phyloP scores from a whole-genome alignment of 1,140 invertebrate genomes.

The Sycobia sp. region DNA sequence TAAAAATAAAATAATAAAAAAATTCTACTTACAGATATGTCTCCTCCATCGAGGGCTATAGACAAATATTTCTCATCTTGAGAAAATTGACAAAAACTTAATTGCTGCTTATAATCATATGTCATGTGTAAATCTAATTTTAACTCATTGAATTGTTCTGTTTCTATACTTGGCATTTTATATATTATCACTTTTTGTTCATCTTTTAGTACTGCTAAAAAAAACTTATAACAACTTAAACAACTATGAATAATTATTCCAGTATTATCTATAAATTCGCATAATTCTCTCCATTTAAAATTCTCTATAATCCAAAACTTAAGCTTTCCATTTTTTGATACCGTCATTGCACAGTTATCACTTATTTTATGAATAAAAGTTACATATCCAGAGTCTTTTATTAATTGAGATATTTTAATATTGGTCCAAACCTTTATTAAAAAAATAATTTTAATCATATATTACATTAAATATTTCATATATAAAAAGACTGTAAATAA shows the following conservation, averaged over 20 bases:
- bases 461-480: not conserved
- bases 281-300: constrained; percentile 38
- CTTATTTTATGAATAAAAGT: constrained; percentile 44
- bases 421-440: constrained; percentile 36
- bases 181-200: constrained; percentile 29
- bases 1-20: not conserved
- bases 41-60: constrained; percentile 50
- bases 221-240: constrained; percentile 44
- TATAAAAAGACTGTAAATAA: not conserved
- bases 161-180: constrained; percentile 21
- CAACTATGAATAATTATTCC: constrained; percentile 42
- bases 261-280: constrained; percentile 20
- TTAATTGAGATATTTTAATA: constrained; percentile 14
- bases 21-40: constrained; percentile 48
- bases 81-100: constrained; percentile 53
- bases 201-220: constrained; percentile 45
- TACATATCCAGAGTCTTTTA: constrained; percentile 42
- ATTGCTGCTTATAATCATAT: constrained; percentile 31
- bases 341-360: constrained; percentile 41
- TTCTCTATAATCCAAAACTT: constrained; percentile 44
- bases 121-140: constrained; percentile 27
- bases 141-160: not conserved
- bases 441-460: not conserved
- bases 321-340: constrained; percentile 44
- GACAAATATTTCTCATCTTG: constrained; percentile 52